A percentile compares a stretch with the other conserved stretches of the same genome.
These are phyloP conservation scores for Catharus minimus DNA, from an alignment of 2,113 vertebrate species.

Conservation along the genomic window DNA sequence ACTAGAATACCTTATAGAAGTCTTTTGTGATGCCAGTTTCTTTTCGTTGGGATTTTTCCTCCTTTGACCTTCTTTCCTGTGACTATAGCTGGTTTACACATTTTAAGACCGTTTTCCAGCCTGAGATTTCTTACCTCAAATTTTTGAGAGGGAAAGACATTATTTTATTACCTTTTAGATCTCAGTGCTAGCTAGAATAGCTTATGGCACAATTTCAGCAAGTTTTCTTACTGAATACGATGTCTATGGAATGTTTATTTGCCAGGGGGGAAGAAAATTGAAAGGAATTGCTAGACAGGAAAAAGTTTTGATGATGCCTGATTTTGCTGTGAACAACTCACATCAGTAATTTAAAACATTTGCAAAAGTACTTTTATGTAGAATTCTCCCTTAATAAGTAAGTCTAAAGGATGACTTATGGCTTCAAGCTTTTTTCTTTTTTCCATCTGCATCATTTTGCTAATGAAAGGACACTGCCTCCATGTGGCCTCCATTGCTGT, in stretches of 20 bases:
- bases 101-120: not conserved
- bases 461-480: conserved; percentile 2
- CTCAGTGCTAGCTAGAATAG: not conserved
- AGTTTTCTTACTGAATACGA: not conserved
- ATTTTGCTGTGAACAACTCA: not conserved
- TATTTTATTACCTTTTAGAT: not conserved
- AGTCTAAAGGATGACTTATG: not conserved
- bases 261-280: not conserved
- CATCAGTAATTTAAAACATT: not conserved
- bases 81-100: not conserved
- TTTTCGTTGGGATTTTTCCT: not conserved
- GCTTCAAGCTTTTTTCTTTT: not conserved
- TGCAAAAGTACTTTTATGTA: not conserved
- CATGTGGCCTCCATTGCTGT: not conserved
- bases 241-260: conserved; percentile 13
- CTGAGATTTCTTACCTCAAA: not conserved
- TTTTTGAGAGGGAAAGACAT: not conserved
- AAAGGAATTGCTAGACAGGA: not conserved
- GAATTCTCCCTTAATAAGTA: not conserved
- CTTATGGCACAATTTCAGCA: not conserved
- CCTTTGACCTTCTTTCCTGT: not conserved
- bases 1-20: not conserved
- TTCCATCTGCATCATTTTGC: not conserved
- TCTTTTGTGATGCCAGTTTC: not conserved
- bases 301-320: not conserved